Evolutionary conservation across 2,888 invertebrate genomes (phyloP).

Genomic region (Malacosoma neustria): DNA sequence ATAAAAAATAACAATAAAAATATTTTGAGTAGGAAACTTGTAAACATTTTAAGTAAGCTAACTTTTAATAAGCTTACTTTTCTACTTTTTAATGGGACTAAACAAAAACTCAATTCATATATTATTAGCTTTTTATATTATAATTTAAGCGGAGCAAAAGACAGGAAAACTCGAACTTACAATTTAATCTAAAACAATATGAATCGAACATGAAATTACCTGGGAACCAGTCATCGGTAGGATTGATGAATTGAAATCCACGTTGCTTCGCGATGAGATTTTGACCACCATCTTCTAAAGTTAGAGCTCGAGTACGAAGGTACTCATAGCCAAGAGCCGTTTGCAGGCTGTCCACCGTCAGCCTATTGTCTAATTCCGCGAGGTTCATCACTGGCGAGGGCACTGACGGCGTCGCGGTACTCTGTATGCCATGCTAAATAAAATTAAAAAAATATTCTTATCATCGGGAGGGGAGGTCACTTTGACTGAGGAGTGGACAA

Average conservation of each 20-base stretch:
- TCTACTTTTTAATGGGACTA: too few relatives aligned
- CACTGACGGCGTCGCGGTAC: constrained; percentile 90
- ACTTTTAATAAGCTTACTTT: too few relatives aligned
- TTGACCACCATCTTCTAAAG: constrained; percentile 82
- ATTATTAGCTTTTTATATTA: too few relatives aligned
- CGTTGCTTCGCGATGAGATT: constrained; percentile 82
- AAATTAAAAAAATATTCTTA: constrained; percentile 58
- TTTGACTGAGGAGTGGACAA: too few relatives aligned
- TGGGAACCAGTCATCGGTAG: constrained; percentile 91
- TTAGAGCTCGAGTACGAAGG: constrained; percentile 81
- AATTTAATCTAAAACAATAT: too few relatives aligned
- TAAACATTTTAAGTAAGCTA: too few relatives aligned
- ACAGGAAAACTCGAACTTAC: too few relatives aligned
- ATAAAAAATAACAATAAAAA: too few relatives aligned
- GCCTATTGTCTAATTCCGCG: constrained; percentile 80
- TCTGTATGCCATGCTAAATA: constrained; percentile 84
- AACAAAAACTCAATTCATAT: too few relatives aligned
- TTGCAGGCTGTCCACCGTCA: constrained; percentile 82
- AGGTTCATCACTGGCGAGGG: constrained; percentile 90
- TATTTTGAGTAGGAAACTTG: too few relatives aligned
- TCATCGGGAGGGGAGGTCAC: constrained; percentile 29
- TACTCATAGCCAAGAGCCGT: constrained; percentile 89
- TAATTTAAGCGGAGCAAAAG: too few relatives aligned
- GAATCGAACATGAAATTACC: too few relatives aligned
- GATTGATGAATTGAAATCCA: constrained; percentile 90